Base-by-base conservation (phyloP, 2,113 vertebrate species). In the Ptilonorhynchus violaceus region DNA sequence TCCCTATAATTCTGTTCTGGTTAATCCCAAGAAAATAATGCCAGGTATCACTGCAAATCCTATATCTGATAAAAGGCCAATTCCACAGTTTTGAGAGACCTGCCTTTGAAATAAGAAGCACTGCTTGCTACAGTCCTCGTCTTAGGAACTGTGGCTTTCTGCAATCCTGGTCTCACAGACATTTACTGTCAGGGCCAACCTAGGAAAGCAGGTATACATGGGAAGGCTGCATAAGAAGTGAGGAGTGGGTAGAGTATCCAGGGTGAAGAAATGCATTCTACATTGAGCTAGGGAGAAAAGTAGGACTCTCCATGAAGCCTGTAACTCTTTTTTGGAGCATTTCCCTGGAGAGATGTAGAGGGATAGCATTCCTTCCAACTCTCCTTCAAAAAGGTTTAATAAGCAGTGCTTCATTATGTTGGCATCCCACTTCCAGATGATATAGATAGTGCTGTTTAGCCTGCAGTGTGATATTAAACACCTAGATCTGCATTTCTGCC, bases 381-480 rank as follows among this genome's bases (percentile, higher is more conserved):
- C n/a, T 69, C 11, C 58, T 92, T 93, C 46, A 80, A 74, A 93
- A 90, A 74, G 15, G 11, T 88, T 89, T 85, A 79, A 81, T 92
- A 92, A 93, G 59, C 59, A 74, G 63, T 22, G 11, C 30, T 73
- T 93, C 79, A 68, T 83, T 94, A 79, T 17, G 22, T 46, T 97
- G 95, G 88, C 85, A 88, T 92, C 21, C n/a, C 73, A 90, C 39
- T 15, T 78, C 35, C 52, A 92, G 93, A 95, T 92, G 73, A 84
- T 85, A 69, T 27, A 92, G 93, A 92, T 92, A 93, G 50, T 31
- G 25, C 35, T 74, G 15, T 55, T 74, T 88, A 5, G 66, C 88
- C 93, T 86, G 75, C n/a, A 88, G 85, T 96, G 68, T 64, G 52
- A 63, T 92, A 88, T 93, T 94, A 84, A 95, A 88, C 24, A 72